Evolutionary conservation across 2,797 vertebrate species (phyloP), one percentile per base, ranked within the genome.

Genomic region (Gila robusta): DNA sequence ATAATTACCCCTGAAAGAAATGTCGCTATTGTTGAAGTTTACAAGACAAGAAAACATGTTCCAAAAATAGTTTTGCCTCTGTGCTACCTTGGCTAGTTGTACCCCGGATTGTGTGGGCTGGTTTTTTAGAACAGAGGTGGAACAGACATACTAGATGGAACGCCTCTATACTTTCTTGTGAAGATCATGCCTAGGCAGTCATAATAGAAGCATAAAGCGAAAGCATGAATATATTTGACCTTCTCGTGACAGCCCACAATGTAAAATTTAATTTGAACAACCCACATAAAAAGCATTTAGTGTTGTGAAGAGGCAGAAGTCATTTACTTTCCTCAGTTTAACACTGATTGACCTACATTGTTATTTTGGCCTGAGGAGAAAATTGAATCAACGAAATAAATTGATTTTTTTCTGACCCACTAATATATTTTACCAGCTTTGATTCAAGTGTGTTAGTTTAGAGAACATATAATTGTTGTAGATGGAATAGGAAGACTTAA

Each of bases 271-370:
- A 72, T 90, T 87, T 87, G 56, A 88, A 85, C 83, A 87, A 85
- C 87, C 86, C 88, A 85, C 87, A 89, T 83, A 81, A 83, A 85
- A 83, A 69, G 69, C 79, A 70, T 85, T 71, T 69, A 49, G 79
- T 78, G 54, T 86, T 66, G 73, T 79, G 28, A 54, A 79, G 82
- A 84, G 80, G 78, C 78, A 87, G 84, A 88, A 82, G 62, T 84
- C 69, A 37, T 71, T 82, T 85, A 82, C 84, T 79, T 71, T 76
- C 86, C 78, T 86, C 79, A 81, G 44, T 83, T 88, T 87, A 81
- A 87, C 82, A 88, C 82, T 83, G 82, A 81, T 73, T 90, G 90
- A 87, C 90, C 89, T 91, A 91, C 84, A 89, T 90, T 80, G 81
- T 79, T 84, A 41, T 85, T 83, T 89, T 70, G 84, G 81, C 82